These are phyloP conservation scores for Cephalopachus bancanus DNA, from an alignment of 2,797 vertebrate genomes.

Conservation along the genomic window DNA sequence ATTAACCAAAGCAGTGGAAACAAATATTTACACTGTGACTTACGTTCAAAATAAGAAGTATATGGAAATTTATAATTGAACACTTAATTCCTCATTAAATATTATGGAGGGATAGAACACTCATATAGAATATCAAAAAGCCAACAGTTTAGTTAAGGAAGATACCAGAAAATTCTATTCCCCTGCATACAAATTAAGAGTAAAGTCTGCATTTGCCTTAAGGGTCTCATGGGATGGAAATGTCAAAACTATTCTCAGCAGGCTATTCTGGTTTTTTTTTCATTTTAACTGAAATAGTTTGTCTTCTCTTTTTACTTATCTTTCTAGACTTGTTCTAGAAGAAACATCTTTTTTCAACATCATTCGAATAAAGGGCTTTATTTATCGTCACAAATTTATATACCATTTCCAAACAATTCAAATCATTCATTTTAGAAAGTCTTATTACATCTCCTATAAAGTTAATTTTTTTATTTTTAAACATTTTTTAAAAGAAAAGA, in stretches of 20 bases:
- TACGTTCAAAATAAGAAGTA: background rate
- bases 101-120: background rate
- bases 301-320: background rate
- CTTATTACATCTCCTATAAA: background rate
- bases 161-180: background rate
- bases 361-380: background rate
- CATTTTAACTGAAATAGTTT: background rate
- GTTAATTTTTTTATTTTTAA: background rate
- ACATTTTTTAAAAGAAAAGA: background rate
- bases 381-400: background rate
- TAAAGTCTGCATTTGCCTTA: background rate
- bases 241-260: background rate
- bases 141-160: background rate
- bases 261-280: background rate
- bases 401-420: background rate
- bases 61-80: background rate
- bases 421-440: conserved; percentile 17
- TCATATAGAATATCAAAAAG: background rate
- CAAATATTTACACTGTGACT: background rate
- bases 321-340: conserved; percentile 2
- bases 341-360: background rate
- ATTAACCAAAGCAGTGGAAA: background rate
- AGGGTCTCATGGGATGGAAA: background rate
- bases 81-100: background rate
- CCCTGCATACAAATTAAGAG: background rate